Evolutionary conservation across 2,113 vertebrate species (phyloP), one percentile per base, ranked within the genome.

Genomic region (Panurus biarmicus): DNA sequence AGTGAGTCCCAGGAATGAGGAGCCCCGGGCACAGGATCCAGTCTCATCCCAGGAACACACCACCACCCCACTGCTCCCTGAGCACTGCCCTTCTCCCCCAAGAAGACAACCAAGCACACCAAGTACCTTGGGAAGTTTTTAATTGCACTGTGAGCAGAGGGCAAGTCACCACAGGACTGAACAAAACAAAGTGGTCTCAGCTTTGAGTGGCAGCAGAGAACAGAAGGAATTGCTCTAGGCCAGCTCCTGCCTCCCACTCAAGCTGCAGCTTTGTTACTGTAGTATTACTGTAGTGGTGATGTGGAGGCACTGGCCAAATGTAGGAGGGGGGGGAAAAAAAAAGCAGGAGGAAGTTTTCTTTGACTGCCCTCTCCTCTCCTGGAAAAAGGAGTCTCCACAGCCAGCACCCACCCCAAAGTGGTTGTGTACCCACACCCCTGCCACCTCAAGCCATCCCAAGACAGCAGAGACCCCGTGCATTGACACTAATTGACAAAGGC

Each of bases 81-180:
- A 58, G 53, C 17, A 1, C 8, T 38, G 5, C 67, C 67, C 47
- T 45, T 1, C 0, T 9, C 28, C 71, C 77, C 73, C 56, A 93
- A 77, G 58, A 90, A 94, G 9, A 84, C 54, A 71, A 77, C 8
- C 38, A 70, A 28, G 56, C 56, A 66, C 92, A 81, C 51, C 57
- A 19, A 25, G 14, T 33, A 29, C 67, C 60, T 21, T 7, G 83
- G 35, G 29, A 88, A 67, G 47, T 53, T 50, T 97, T 97, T 98
- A 96, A 97, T 96, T 86, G 86, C 90, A 95, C 82, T 82, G 91
- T 66, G 79, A 93, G 94, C 82, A 70, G 64, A 66, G 5, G 14
- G 78, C 66, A 8, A 25, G 24, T 47, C 78, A 87, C 54, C 72
- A 89, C 62, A 82, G 62, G 69, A 66, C 33, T 11, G 25, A 80